These are phyloP conservation scores for Scaptomyza parva DNA, from an alignment of 2,888 invertebrate species.

Conservation along the genomic window DNA sequence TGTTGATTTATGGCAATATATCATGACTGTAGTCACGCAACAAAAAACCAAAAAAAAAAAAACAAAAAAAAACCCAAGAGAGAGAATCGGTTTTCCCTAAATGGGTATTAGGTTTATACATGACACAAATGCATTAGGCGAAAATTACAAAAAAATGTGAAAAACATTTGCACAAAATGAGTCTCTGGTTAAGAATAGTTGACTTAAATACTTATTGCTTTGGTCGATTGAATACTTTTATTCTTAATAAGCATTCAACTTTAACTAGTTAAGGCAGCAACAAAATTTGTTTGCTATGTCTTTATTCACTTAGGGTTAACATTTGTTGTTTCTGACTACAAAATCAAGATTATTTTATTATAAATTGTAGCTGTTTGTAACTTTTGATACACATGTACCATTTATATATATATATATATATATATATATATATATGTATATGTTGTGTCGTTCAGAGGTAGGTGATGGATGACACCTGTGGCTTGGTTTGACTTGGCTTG, in stretches of 20 bases:
- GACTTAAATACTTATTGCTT: background rate
- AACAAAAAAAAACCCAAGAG: too few relatives aligned
- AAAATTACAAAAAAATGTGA: background rate
- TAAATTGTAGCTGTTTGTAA: background rate
- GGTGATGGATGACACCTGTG: constrained; percentile 13
- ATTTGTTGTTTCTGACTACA: background rate
- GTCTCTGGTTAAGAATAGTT: background rate
- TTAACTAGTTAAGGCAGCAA: too few relatives aligned
- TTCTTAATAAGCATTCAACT: too few relatives aligned
- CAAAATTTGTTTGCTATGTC: too few relatives aligned
- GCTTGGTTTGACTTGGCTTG: background rate
- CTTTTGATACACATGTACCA: background rate
- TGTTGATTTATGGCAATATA: constrained; percentile 21
- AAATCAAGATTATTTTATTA: background rate
- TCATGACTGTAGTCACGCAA: constrained; percentile 38
- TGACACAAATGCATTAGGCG: constrained; percentile 55
- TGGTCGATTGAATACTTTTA: too few relatives aligned
- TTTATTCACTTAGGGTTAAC: too few relatives aligned
- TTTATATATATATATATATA: too few relatives aligned
- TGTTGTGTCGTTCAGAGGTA: constrained; percentile 1
- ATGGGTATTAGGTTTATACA: constrained; percentile 39
- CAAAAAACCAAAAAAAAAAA: too few relatives aligned
- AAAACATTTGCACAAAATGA: background rate
- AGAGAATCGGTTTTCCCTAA: constrained; percentile 7
- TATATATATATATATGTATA: too few relatives aligned